phyloP scores from a whole-genome alignment of 1,140 invertebrate species.

The Diploscapter pachys region DNA sequence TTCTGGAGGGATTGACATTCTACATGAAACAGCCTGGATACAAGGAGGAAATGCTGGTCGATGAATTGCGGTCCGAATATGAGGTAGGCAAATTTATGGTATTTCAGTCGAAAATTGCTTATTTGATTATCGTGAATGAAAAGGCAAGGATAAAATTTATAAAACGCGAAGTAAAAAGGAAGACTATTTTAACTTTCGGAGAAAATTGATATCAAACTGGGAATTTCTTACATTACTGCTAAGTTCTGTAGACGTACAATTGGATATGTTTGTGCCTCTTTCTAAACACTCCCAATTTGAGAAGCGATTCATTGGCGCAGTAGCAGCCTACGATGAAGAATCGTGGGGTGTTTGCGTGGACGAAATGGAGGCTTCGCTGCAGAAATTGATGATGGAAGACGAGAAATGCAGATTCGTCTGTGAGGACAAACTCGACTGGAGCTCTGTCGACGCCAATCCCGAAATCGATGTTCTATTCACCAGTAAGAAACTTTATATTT shows the following conservation, averaged over 20 bases:
- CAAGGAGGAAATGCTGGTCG: constrained; percentile 18
- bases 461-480: constrained; percentile 11
- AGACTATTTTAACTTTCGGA: not conserved
- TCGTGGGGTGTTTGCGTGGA: constrained; percentile 23
- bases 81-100: constrained; percentile 2
- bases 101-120: not conserved
- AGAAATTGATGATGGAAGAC: constrained; percentile 21
- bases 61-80: constrained; percentile 12
- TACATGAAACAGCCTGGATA: constrained; percentile 20
- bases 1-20: constrained; percentile 19
- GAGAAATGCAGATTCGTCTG: constrained; percentile 19
- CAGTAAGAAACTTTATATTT: not conserved
- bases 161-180: not conserved
- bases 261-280: too few relatives aligned
- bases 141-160: not conserved
- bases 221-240: too few relatives aligned
- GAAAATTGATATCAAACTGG: too few relatives aligned
- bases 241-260: too few relatives aligned
- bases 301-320: constrained; percentile 19
- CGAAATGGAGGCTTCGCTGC: constrained; percentile 16
- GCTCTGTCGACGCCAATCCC: constrained; percentile 23
- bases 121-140: not conserved
- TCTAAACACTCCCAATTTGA: not conserved
- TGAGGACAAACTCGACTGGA: constrained; percentile 31
- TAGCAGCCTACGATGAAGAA: constrained; percentile 12